A percentile compares a stretch with the other conserved stretches of the same genome.
Evolutionary conservation across 2,113 vertebrate species (phyloP).

Genomic region (Gymnocephalus cernua): DNA sequence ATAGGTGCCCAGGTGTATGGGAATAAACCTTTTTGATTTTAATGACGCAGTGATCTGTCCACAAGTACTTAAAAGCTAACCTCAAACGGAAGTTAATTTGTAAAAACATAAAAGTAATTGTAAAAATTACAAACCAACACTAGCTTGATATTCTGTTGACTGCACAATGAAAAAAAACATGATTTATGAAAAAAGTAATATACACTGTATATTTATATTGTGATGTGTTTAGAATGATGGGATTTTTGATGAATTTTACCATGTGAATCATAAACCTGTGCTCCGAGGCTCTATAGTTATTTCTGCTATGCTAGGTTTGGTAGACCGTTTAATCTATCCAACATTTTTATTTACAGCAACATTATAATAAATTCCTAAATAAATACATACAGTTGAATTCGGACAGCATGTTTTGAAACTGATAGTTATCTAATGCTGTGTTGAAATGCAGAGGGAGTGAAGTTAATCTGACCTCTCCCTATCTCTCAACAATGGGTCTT

Average conservation of each 20-base stretch:
- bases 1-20: background rate
- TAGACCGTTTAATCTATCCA: background rate
- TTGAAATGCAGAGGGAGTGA: background rate
- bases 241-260: background rate
- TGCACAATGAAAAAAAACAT: no score
- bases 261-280: background rate
- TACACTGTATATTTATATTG: no score
- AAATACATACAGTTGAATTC: background rate
- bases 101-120: no score
- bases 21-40: background rate
- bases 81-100: no score
- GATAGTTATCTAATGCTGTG: background rate
- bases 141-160: no score
- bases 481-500: slow-evolving; percentile 13
- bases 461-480: slow-evolving; percentile 26
- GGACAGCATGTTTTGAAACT: background rate
- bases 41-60: background rate
- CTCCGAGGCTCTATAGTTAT: background rate
- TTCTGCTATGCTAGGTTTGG: background rate
- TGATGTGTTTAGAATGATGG: no score
- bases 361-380: background rate
- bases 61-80: no score
- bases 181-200: no score
- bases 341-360: background rate
- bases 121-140: no score